Percentiles rank a stretch among this genome's conserved stretches.
Conservation (phyloP, 2,888 invertebrate species). For the Perizoma flavofasciatum region DNA sequence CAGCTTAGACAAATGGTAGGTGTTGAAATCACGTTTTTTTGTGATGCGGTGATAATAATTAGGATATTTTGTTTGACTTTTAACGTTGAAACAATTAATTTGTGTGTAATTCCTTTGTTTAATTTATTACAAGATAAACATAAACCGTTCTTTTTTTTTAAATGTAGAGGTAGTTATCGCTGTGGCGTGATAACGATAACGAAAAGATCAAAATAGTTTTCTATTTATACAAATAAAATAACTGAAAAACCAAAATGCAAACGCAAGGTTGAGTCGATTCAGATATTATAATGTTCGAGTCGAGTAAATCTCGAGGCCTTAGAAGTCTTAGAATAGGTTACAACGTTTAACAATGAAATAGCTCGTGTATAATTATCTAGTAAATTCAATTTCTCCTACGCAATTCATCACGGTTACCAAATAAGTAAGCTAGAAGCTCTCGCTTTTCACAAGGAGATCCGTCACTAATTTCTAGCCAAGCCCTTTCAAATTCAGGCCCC, state of each 20-base stretch:
- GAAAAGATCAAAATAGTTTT: too few species aligned
- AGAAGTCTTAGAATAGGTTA: too few species aligned
- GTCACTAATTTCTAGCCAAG: conserved; percentile 20
- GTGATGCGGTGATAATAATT: conserved; percentile 14
- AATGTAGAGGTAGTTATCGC: too few species aligned
- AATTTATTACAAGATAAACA: not conserved
- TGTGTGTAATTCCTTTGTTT: conserved; percentile 13
- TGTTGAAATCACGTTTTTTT: conserved; percentile 26
- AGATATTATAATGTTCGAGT: too few species aligned
- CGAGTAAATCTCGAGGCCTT: too few species aligned
- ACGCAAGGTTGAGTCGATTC: too few species aligned
- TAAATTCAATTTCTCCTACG: conserved; percentile 19
- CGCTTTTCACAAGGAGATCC: conserved; percentile 9
- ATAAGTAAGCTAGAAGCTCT: conserved; percentile 14
- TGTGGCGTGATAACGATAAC: too few species aligned
- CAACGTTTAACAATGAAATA: too few species aligned
- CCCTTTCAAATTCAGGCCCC: conserved; percentile 9
- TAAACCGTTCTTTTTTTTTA: too few species aligned
- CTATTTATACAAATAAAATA: too few species aligned
- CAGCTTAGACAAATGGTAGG: conserved; percentile 23
- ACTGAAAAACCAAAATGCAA: too few species aligned
- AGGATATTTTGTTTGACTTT: conserved; percentile 9
- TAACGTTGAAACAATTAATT: conserved; percentile 15
- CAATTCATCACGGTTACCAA: conserved; percentile 14
- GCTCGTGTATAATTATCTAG: not conserved